A percentile compares a stretch with the other conserved stretches of the same genome.
Evolutionary conservation across 2,797 vertebrate species (phyloP).

Genomic region (Tarsius wallacei): DNA sequence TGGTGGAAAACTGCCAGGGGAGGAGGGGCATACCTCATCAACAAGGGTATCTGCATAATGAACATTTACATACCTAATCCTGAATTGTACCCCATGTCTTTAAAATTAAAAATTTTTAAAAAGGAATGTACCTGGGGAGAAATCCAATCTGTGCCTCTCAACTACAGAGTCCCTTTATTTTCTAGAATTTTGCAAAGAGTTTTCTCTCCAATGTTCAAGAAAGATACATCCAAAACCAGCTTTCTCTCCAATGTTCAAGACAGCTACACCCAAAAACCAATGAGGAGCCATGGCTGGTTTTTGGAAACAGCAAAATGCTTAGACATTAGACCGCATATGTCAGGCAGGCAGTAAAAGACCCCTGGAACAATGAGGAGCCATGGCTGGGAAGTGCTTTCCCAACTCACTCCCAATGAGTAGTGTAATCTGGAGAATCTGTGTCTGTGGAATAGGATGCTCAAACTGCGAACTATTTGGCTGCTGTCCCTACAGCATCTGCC

Average conservation of each 20-base stretch:
- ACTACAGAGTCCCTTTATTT: not conserved
- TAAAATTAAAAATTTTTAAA: too few relatives aligned
- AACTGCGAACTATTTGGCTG: not conserved
- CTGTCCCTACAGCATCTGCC: not conserved
- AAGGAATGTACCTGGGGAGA: not conserved
- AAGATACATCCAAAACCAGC: not conserved
- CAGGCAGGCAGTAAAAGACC: not conserved
- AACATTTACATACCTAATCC: too few relatives aligned
- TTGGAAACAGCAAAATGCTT: too few relatives aligned
- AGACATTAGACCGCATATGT: not conserved
- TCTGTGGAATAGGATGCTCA: accelerated
- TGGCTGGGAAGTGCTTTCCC: not conserved
- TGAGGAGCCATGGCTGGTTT: too few relatives aligned
- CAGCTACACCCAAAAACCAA: not conserved
- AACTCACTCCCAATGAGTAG: not conserved
- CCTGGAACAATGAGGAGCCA: not conserved
- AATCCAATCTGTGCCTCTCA: not conserved
- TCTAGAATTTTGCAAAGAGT: not conserved
- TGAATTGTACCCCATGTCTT: too few relatives aligned
- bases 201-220: not conserved
- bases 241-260: not conserved
- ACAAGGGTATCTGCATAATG: too few relatives aligned
- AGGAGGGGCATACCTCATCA: too few relatives aligned
- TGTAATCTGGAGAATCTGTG: accelerated
- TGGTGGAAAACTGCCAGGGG: too few relatives aligned